These are phyloP conservation scores for Sipha maydis DNA, from an alignment of 2,888 invertebrate species.

Conservation along the genomic window DNA sequence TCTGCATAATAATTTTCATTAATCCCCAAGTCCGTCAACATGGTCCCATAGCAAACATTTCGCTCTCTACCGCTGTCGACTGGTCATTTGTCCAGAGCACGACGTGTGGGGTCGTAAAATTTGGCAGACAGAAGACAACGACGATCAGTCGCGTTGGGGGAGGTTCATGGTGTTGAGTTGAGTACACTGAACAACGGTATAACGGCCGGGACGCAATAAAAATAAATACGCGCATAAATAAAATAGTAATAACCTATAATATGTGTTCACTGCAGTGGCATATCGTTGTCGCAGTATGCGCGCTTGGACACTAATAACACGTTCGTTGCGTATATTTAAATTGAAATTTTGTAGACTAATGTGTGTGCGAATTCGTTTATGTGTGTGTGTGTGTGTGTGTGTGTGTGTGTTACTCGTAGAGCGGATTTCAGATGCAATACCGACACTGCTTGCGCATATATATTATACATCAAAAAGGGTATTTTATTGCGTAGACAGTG, in stretches of 20 bases:
- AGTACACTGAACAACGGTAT: conserved; percentile 1
- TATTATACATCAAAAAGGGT: background rate
- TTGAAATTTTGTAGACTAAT: conserved; percentile 46
- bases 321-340: conserved; percentile 41
- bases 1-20: conserved; percentile 5
- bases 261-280: background rate
- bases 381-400: background rate
- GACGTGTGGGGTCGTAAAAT: conserved; percentile 1
- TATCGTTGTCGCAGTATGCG: background rate
- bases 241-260: conserved; percentile 14
- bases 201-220: conserved; percentile 34
- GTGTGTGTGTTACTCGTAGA: no score
- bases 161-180: no score
- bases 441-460: no score
- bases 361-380: background rate
- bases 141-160: background rate
- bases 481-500: background rate
- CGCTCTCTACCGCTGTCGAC: background rate
- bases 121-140: conserved; percentile 7
- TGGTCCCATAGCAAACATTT: conserved; percentile 29
- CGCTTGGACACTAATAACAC: conserved; percentile 12
- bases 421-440: no score
- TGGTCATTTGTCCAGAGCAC: background rate
- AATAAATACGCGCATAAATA: conserved; percentile 38
- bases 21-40: conserved; percentile 39